phyloP scores from a whole-genome alignment of 2,888 invertebrate species.

The Drosophila conformis region DNA sequence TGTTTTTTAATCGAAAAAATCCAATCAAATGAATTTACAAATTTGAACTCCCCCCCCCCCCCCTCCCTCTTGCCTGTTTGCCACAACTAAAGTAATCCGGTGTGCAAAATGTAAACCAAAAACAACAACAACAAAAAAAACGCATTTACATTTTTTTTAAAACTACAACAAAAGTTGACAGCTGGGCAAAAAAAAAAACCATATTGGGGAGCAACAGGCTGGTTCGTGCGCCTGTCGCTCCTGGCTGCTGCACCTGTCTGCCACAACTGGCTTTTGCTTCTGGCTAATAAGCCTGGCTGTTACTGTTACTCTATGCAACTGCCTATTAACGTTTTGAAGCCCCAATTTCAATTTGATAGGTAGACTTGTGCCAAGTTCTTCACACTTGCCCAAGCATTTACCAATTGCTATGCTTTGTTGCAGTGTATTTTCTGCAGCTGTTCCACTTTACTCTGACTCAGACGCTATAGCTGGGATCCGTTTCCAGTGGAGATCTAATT shows the following conservation, averaged over 20 bases:
- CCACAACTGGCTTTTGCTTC: neutral
- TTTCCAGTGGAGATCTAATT: neutral
- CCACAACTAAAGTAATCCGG: constrained; percentile 7
- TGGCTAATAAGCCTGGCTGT: neutral
- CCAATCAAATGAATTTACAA: constrained; percentile 50
- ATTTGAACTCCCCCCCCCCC: constrained; percentile 12
- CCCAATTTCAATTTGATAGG: neutral
- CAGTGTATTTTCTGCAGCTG: neutral
- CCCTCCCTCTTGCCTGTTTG: neutral
- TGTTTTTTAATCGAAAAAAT: constrained; percentile 62
- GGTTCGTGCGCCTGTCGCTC: neutral
- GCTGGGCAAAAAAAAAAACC: neutral
- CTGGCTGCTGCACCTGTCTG: neutral
- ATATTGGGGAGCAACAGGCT: constrained; percentile 3
- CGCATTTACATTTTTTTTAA: constrained; percentile 63
- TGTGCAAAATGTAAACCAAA: neutral
- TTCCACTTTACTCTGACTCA: neutral
- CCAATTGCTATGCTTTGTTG: neutral
- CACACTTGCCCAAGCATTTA: neutral
- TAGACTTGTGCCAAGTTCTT: neutral
- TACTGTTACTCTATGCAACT: neutral
- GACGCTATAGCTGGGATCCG: neutral
- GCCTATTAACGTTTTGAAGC: neutral
- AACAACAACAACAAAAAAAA: constrained; percentile 19
- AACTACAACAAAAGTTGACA: constrained; percentile 31